These are phyloP conservation scores for Chromis chromis DNA, from an alignment of 2,797 vertebrate species.

Conservation along the genomic window DNA sequence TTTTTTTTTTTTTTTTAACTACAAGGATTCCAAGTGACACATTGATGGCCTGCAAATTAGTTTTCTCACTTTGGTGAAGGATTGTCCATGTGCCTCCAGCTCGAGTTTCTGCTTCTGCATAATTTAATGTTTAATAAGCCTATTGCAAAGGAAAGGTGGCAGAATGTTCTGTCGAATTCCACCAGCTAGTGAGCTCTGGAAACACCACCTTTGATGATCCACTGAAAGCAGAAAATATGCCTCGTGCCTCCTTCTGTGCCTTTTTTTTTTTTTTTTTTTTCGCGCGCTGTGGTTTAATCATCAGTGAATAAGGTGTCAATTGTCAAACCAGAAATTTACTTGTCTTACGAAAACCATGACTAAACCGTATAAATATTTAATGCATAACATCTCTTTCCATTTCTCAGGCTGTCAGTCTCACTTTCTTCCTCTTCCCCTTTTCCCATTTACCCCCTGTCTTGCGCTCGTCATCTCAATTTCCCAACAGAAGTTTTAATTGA, in stretches of 20 bases:
- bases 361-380: conserved; percentile 30
- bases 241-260: not conserved
- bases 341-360: conserved; percentile 1
- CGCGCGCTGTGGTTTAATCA: conserved; percentile 17
- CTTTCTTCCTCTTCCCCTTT: conserved; percentile 11
- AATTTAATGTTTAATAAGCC: conserved; percentile 67
- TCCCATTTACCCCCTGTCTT: conserved; percentile 24
- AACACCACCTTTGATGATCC: conserved; percentile 37
- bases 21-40: conserved; percentile 33
- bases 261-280: not conserved
- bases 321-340: conserved; percentile 27
- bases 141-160: conserved; percentile 42
- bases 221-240: conserved; percentile 27
- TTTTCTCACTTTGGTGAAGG: conserved; percentile 42
- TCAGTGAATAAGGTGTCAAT: conserved; percentile 7
- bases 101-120: conserved; percentile 51
- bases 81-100: conserved; percentile 29
- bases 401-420: conserved; percentile 17
- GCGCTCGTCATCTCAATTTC: conserved; percentile 31
- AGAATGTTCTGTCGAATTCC: conserved; percentile 44
- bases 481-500: conserved; percentile 55
- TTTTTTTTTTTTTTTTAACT: conserved; percentile 12
- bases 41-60: conserved; percentile 34
- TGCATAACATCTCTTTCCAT: conserved; percentile 5
- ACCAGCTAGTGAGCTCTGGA: conserved; percentile 5